phyloP scores from a whole-genome alignment of 2,888 invertebrate species.

The Brachypterus glaber region DNA sequence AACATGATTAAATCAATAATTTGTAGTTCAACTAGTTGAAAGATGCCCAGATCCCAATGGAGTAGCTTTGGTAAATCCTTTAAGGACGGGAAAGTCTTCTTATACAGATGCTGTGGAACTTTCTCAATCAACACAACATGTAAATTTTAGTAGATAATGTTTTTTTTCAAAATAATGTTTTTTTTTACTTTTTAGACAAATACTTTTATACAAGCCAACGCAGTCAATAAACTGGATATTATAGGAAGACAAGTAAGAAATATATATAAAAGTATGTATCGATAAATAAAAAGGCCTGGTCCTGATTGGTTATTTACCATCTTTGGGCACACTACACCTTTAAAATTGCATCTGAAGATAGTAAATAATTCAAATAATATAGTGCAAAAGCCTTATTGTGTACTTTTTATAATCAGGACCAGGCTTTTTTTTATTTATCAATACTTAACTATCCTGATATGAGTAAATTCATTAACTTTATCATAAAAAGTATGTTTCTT shows the following conservation, averaged over 20 bases:
- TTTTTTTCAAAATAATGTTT: conserved; percentile 6
- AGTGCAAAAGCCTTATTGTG: too few relatives aligned
- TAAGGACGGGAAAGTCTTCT: conserved; percentile 42
- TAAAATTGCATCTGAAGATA: too few relatives aligned
- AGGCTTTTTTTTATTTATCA: too few relatives aligned
- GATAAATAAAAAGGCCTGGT: conserved; percentile 2
- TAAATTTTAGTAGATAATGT: conserved; percentile 23
- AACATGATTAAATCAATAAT: too few relatives aligned
- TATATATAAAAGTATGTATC: conserved; percentile 5
- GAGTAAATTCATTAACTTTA: too few relatives aligned
- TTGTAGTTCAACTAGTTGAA: conserved; percentile 44
- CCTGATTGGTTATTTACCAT: too few relatives aligned
- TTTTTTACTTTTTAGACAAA: conserved; percentile 42
- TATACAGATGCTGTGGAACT: conserved; percentile 50
- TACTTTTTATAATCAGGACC: too few relatives aligned
- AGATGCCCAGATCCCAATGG: conserved; percentile 41
- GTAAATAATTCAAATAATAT: too few relatives aligned
- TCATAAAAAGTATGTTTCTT: too few relatives aligned
- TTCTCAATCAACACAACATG: conserved; percentile 51
- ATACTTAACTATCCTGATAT: too few relatives aligned
- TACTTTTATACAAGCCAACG: conserved; percentile 48
- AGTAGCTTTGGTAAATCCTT: conserved; percentile 40
- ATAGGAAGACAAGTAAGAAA: conserved; percentile 54
- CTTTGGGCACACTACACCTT: too few relatives aligned
- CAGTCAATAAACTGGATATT: conserved; percentile 54